These are phyloP conservation scores for Xylocampa areola DNA, from an alignment of 2,888 invertebrate genomes.

Conservation along the genomic window DNA sequence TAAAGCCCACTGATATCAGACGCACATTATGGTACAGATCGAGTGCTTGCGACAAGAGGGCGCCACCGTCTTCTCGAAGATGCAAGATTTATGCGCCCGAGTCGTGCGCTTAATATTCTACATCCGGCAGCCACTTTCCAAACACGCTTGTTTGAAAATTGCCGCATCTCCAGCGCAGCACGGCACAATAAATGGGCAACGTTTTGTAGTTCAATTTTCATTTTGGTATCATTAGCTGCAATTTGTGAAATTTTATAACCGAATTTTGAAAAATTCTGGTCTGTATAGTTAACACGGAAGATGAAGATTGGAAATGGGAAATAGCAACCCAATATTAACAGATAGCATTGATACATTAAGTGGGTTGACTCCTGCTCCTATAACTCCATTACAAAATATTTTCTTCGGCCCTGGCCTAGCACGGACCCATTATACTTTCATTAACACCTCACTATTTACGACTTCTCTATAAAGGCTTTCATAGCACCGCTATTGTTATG, in stretches of 20 bases:
- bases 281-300: too few species aligned
- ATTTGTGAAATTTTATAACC: too few species aligned
- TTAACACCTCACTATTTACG: constrained; percentile 38
- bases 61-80: constrained; percentile 65
- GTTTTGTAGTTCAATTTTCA: constrained; percentile 30
- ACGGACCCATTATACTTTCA: constrained; percentile 22
- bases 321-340: too few species aligned
- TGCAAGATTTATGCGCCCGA: constrained; percentile 74
- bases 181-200: constrained; percentile 57
- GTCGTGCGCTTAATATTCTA: constrained; percentile 71
- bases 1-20: constrained; percentile 43
- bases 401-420: not conserved
- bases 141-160: constrained; percentile 73
- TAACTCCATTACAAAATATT: constrained; percentile 4
- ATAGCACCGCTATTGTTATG: constrained; percentile 27
- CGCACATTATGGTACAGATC: constrained; percentile 50
- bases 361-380: not conserved
- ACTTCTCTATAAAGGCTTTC: constrained; percentile 29
- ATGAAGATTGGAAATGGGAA: too few species aligned
- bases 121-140: constrained; percentile 79
- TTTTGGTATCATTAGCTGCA: constrained; percentile 24
- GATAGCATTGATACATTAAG: not conserved
- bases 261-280: too few species aligned
- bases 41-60: constrained; percentile 62
- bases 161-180: constrained; percentile 67